Base-by-base conservation (phyloP, 1,140 invertebrate species). In the Zophobas atratus region DNA sequence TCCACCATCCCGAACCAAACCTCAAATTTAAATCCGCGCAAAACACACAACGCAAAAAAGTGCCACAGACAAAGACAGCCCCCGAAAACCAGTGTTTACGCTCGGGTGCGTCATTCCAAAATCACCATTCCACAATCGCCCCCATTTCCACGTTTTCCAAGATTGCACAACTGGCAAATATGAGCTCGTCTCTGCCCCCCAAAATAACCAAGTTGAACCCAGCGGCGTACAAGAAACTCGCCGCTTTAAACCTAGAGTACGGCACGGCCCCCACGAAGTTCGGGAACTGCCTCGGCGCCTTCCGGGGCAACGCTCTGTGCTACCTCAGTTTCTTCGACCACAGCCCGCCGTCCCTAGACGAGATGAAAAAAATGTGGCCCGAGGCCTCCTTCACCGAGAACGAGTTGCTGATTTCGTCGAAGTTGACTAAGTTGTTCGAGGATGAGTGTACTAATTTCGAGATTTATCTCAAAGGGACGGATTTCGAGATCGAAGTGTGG, bases 401-500 rank as follows among this genome's bases (percentile, higher is more conserved):
- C 34, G 39, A 78, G 41, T 8, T 49, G 51, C 8, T 70, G 57
- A 53, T 79, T 8, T 6, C n/a, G 0, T 38, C 5, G 53, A 70
- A 75, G 2, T 33, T 71, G 1, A 6, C 41, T 51, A 60, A 76
- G 8, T 34, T 79, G 8, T 76, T 80, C 70, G 39, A 55, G 43
- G 70, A 20, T 20, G 51, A 75, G n/a, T 41, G 39, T 8, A 35
- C 5, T 5, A 49, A 81, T n/a, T 32, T 84, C 6, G 75, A 82
- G 55, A 8, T 85, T 0, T 56, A 81, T 5, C 72, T 86, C 0
- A 82, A 79, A 67, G 85, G 85, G 5, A 84, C 85, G 4, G 82
- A 82, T 3, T 83, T 86, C 71, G 80, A 86, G 67, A 70, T 84
- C 1, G 77, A 79, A 6, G 84, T 86, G 6, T 86, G 85, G 85